Evolutionary conservation across 2,888 invertebrate species (phyloP), one percentile per base, ranked within the genome.

Genomic region (Sepioteuthis lessoniana): DNA sequence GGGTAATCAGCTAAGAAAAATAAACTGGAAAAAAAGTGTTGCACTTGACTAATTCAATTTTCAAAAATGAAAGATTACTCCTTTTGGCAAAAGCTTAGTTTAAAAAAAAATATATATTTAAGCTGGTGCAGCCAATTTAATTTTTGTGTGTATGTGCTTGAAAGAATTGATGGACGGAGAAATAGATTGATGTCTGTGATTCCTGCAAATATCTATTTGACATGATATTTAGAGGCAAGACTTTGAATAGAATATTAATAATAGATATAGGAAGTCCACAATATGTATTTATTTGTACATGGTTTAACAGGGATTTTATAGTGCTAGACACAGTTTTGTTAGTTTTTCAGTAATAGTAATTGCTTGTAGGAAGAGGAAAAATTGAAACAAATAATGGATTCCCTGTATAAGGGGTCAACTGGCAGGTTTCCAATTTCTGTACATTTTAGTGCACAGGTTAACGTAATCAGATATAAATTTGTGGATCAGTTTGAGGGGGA

Each of bases 181-280:
- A 92, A 92, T 92, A 92, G 42, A 92, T 92, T 42, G 92, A 92
- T 92, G 92, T 92, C 92, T 92, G 92, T 92, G 92, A 92, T 92
- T 92, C 92, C 92, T 92, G 92, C n/a, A 92, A 92, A 92, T 92
- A 92, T 92, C 92, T 92, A 47, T 47, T 13, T 42, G 91, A 42
- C 42, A 92, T 92, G 42, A n/a, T 92, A n/a, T 92, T 42, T 47
- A 92, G 92, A 47, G n/a, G 47, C 42, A 46, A 91, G 42, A 38
- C 38, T 42, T 42, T 91, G 46, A 91, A 91, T 55, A 38, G 31
- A 91, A 91, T 91, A 46, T 31, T 92, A 92, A 31, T 92, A 92
- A 92, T 46, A 92, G 38, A 37, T 37, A 92, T 92, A 92, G 47
- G 42, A 42, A 92, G 16, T 47, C 42, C 38, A 76, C 76, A 76